Evolutionary conservation across 2,888 invertebrate genomes (phyloP), one percentile per base, ranked within the genome.

Genomic region (Smittia aterrima): DNA sequence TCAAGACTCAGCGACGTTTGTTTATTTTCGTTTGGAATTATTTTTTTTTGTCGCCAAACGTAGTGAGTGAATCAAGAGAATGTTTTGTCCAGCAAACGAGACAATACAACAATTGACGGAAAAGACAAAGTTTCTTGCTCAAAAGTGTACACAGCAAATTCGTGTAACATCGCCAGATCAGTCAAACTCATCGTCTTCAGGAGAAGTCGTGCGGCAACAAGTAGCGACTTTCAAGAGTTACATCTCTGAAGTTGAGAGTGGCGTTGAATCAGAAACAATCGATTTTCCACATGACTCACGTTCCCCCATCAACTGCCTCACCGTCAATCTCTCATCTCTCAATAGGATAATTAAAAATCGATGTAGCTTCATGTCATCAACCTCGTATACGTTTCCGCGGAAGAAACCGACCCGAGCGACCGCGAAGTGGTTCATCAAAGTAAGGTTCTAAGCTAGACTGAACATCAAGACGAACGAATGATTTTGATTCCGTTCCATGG

Each of bases 371-470:
- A 47, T 74, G 27, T 47, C 70, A 16, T 2, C 70, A 38, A 66
- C 64, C 9, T n/a, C 41, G 13, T 66, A 47, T 16, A 74, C 74
- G n/a, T 66, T 74, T 7, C 74, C 74, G 13, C 62, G 53, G 22
- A 41, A 18, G 27, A 62, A 18, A 47, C 25, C 66, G 6, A 74
- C 62, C 20, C 13, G 18, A 9, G 53, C 64, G 86, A 66, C 85
- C 85, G 86, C 88, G 75, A 85, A 87, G 83, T 89, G 89, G 88
- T 90, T 90, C 81, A 88, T 89, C 79, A 90, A 90, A 89, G 90
- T 90, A 87, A 87, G 72, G 58, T 20, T 62, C 72, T 72, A 58
- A 74, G 74, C 66, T 74, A 58, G 9, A 47, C 47, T 47, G 47
- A 16, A 47, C 38, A 38, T 11, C n/a, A 3, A n/a, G 47, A 13